Evolutionary conservation across 1,140 invertebrate genomes (phyloP).

Genomic region (Cydia strobilella): DNA sequence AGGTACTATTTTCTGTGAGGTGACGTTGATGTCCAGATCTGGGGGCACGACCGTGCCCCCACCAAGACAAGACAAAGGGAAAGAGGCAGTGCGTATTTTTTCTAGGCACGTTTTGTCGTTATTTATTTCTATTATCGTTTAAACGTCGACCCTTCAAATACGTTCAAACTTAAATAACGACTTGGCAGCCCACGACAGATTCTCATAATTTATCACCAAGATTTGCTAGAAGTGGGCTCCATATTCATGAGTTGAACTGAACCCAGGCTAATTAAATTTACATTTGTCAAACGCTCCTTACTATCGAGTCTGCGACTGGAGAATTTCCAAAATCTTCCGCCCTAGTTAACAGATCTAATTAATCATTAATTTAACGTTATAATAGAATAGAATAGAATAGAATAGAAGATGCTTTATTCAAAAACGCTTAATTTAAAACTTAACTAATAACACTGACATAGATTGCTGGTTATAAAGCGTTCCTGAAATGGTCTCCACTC

Average conservation of each 20-base stretch:
- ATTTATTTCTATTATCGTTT: background rate
- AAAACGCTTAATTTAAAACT: too few species aligned
- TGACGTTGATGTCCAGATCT: too few species aligned
- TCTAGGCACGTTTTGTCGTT: too few species aligned
- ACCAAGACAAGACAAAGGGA: too few species aligned
- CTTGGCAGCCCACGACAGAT: conserved; percentile 7
- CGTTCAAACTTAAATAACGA: conserved; percentile 7
- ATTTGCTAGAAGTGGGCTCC: background rate
- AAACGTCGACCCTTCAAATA: background rate
- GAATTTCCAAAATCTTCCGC: conserved; percentile 4
- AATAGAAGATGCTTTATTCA: too few species aligned
- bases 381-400: too few species aligned
- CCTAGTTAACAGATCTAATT: background rate
- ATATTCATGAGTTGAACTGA: conserved; percentile 11
- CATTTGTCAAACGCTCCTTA: conserved; percentile 16
- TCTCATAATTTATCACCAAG: conserved; percentile 14
- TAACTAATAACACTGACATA: too few species aligned
- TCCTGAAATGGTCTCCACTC: too few species aligned
- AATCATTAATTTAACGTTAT: background rate
- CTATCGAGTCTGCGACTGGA: background rate
- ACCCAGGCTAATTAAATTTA: conserved; percentile 15
- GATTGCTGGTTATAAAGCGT: too few species aligned
- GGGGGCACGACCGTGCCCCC: too few species aligned
- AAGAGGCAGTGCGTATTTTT: too few species aligned
- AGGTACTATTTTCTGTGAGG: too few species aligned